Conservation (phyloP, 2,797 vertebrate genomes). For the Peromyscus nudipes region DNA sequence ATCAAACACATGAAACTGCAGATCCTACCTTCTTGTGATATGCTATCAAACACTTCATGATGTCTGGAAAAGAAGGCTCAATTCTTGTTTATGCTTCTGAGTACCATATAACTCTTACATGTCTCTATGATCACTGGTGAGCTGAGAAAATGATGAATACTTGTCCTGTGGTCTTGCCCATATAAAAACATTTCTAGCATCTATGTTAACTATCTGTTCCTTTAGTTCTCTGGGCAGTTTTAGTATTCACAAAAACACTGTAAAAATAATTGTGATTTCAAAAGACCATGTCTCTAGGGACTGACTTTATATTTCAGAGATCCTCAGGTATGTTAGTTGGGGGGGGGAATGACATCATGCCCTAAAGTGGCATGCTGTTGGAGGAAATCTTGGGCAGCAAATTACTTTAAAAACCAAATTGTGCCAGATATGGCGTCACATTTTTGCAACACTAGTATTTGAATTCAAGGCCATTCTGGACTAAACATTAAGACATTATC, state of each 20-base stretch:
- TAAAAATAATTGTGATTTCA: constrained; percentile 21
- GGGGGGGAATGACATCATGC: neutral
- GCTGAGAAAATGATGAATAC: neutral
- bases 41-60: neutral
- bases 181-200: neutral
- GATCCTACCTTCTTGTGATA: neutral
- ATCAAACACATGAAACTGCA: neutral
- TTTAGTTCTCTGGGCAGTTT: neutral
- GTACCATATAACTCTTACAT: neutral
- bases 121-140: neutral
- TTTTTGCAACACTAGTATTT: neutral
- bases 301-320: neutral
- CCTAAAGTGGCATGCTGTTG: neutral
- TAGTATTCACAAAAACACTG: neutral
- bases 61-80: neutral
- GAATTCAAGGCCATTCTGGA: neutral
- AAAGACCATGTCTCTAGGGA: neutral
- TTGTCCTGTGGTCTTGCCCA: neutral
- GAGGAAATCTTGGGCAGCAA: neutral
- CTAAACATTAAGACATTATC: neutral
- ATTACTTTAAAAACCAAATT: neutral
- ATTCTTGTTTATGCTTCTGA: neutral
- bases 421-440: neutral
- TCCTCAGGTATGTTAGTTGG: neutral
- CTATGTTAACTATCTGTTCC: neutral